Percentiles rank a stretch among this genome's conserved stretches.
Evolutionary conservation across 1,140 invertebrate species (phyloP).

Genomic region (Onthophagus taurus): DNA sequence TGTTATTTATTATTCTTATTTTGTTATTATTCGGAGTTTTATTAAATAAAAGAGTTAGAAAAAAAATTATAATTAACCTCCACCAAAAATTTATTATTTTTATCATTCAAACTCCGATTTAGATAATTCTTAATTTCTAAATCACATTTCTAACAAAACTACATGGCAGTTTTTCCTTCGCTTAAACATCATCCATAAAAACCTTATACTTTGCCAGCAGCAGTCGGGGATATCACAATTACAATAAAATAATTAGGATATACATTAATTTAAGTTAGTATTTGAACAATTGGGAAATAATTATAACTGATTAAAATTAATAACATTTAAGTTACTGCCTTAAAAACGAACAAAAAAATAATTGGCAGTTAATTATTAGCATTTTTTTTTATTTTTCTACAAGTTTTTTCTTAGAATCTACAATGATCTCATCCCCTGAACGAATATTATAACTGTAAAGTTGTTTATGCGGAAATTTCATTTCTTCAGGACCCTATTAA

Average conservation of each 20-base stretch:
- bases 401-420: slow-evolving; percentile 56
- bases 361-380: too few relatives aligned
- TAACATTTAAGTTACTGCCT: too few relatives aligned
- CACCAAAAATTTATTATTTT: background rate
- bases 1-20: background rate
- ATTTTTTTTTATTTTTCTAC: too few relatives aligned
- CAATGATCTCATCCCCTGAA: slow-evolving; percentile 84
- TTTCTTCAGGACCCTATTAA: slow-evolving; percentile 71
- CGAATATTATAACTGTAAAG: slow-evolving; percentile 85
- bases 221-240: slow-evolving; percentile 1
- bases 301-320: too few relatives aligned
- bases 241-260: background rate
- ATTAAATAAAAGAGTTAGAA: slow-evolving; percentile 2
- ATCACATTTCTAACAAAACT: slow-evolving; percentile 11
- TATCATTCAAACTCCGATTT: background rate
- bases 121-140: too few relatives aligned
- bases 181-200: slow-evolving; percentile 3
- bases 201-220: background rate
- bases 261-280: slow-evolving; percentile 2
- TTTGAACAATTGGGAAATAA: too few relatives aligned
- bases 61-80: too few relatives aligned
- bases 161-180: slow-evolving; percentile 7
- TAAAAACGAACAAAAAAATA: too few relatives aligned
- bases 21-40: background rate
- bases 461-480: slow-evolving; percentile 78